phyloP scores from a whole-genome alignment of 2,113 vertebrate genomes.

The Prochilodus magdalenae region DNA sequence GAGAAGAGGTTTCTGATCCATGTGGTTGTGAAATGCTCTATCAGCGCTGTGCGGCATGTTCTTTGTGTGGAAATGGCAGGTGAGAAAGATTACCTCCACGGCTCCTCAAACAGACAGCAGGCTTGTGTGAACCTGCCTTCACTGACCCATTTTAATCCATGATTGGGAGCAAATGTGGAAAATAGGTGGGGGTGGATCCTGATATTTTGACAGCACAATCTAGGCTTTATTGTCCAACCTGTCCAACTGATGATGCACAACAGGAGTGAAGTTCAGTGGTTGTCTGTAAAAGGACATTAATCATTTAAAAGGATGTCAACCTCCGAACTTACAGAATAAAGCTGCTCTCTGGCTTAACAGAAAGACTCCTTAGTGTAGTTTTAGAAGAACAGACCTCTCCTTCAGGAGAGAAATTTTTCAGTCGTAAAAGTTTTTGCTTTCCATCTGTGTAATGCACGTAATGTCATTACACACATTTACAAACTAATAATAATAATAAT shows the following conservation, averaged over 20 bases:
- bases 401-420: background rate
- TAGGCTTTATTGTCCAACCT: background rate
- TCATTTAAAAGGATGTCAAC: background rate
- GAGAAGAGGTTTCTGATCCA: slow-evolving; percentile 59
- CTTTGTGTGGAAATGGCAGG: slow-evolving; percentile 63
- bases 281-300: background rate
- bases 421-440: background rate
- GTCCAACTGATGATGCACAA: background rate
- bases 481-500: too few species aligned
- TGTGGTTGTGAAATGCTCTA: slow-evolving; percentile 64
- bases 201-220: slow-evolving; percentile 52
- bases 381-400: background rate
- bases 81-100: slow-evolving; percentile 66
- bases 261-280: background rate
- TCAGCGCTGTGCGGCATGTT: slow-evolving; percentile 43
- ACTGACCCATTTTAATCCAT: slow-evolving; percentile 30
- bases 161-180: slow-evolving; percentile 4
- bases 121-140: slow-evolving; percentile 56
- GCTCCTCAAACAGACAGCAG: slow-evolving; percentile 48
- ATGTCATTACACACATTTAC: background rate
- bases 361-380: background rate
- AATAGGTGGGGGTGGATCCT: background rate
- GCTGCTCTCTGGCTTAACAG: too few species aligned
- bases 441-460: too few species aligned
- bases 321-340: background rate